Evolutionary conservation across 1,140 invertebrate species (phyloP), one percentile per base, ranked within the genome.

Genomic region (Drosophila rhopaloa): DNA sequence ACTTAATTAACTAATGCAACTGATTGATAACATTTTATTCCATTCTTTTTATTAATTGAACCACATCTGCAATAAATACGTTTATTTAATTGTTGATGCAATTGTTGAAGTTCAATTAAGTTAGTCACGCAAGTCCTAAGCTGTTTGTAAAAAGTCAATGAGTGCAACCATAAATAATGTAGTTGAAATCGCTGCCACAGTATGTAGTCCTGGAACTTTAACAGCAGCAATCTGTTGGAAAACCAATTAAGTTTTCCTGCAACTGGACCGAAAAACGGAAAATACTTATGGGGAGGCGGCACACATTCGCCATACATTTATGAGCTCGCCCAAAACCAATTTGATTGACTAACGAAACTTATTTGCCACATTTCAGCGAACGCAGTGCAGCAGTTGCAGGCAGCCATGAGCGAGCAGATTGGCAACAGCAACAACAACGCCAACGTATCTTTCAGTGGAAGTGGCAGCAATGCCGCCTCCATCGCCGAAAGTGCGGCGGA

Each of bases 201-300:
- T 53, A 40, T 35, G 14, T 32, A 24, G 48, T 37, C n/a, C 40
- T 19, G 43, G 37, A 48, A 27, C 61, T 48, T 46, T 44, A 75
- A 50, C 27, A 40, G 29, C 37, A 41, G 32, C 32, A 70, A 77
- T 44, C 76, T 75, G 55, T 48, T 56, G 63, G 47, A 84, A 89
- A 88, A 81, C 68, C 84, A 88, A 89, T 88, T 88, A 89, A 90
- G 70, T 78, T 89, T 35, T 13, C 66, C 53, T 71, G 67, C 79
- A 83, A 82, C 63, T 79, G 71, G 79, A 79, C 48, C 78, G 76
- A 65, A 73, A 83, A 88, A 79, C 76, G 63, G 53, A 73, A 72
- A 79, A 84, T 72, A 57, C 50, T 50, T 67, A 59, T 74, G 66
- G n/a, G 60, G 50, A 51, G 53, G 24, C 38, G 16, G 27, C 46